These are phyloP conservation scores for Geotrupes spiniger DNA, from an alignment of 2,888 invertebrate genomes.

Conservation along the genomic window DNA sequence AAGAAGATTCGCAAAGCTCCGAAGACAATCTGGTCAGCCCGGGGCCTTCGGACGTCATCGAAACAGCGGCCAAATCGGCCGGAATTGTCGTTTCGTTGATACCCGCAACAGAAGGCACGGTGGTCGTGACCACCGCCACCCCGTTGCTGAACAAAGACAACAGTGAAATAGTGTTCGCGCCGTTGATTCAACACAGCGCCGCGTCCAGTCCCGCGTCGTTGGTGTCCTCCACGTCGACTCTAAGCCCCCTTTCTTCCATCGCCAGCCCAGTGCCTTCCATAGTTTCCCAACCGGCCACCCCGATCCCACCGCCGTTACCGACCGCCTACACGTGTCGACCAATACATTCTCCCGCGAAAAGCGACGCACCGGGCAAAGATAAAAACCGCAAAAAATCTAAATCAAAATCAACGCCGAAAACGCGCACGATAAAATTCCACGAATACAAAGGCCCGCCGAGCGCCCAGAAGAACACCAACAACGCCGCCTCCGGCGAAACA, in stretches of 20 bases:
- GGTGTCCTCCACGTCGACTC: constrained; percentile 64
- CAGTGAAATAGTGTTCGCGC: constrained; percentile 53
- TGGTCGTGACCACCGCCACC: constrained; percentile 42
- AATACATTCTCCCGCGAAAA: constrained; percentile 47
- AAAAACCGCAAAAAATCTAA: constrained; percentile 80
- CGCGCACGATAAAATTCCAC: constrained; percentile 92
- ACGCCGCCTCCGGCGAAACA: constrained; percentile 63
- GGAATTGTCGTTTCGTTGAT: constrained; percentile 69
- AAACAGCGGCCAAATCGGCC: constrained; percentile 64
- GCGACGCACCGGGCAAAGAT: constrained; percentile 68
- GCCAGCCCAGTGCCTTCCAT: constrained; percentile 56
- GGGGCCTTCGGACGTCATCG: constrained; percentile 56
- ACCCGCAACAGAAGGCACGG: constrained; percentile 54
- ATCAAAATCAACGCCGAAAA: constrained; percentile 75
- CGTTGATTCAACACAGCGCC: constrained; percentile 54
- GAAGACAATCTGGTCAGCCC: constrained; percentile 55
- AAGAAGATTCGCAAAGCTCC: constrained; percentile 86
- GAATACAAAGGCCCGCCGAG: constrained; percentile 91
- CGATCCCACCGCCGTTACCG: constrained; percentile 57
- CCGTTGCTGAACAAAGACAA: constrained; percentile 42
- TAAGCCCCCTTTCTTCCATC: constrained; percentile 65
- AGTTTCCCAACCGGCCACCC: constrained; percentile 52
- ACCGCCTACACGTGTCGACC: constrained; percentile 53
- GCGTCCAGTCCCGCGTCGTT: constrained; percentile 51
- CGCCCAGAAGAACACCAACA: constrained; percentile 67